A percentile compares a stretch with the other conserved stretches of the same genome.
Conservation (phyloP, 2,888 invertebrate genomes). For the Candidula unifasciata region DNA sequence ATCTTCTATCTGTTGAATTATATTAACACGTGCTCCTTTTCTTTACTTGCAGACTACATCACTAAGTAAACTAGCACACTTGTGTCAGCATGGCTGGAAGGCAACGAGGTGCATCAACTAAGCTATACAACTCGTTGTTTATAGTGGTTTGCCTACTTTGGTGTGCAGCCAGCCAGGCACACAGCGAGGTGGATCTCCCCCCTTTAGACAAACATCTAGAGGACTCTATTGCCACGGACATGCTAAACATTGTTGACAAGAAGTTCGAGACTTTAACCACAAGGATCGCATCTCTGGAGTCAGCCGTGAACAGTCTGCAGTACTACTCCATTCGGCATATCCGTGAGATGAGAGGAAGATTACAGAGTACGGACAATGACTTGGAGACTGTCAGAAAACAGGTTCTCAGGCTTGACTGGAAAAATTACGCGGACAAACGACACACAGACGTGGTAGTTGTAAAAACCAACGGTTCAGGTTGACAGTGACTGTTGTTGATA, state of each 20-base stretch:
- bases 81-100: slow-evolving; percentile 3
- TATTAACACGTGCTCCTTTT: neutral
- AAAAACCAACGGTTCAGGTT: too few relatives aligned
- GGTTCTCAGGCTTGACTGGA: slow-evolving; percentile 47
- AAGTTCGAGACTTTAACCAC: slow-evolving; percentile 70
- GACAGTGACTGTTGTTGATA: too few relatives aligned
- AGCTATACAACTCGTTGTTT: neutral
- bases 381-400: slow-evolving; percentile 56
- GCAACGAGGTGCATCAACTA: too few relatives aligned
- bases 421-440: neutral
- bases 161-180: neutral
- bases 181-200: neutral
- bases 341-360: slow-evolving; percentile 63
- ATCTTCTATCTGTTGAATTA: too few relatives aligned
- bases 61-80: slow-evolving; percentile 2
- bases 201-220: slow-evolving; percentile 55
- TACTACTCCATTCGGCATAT: slow-evolving; percentile 69
- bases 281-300: slow-evolving; percentile 64
- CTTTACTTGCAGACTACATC: neutral
- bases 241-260: slow-evolving; percentile 68
- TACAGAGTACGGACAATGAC: slow-evolving; percentile 61
- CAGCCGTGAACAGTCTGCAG: slow-evolving; percentile 66
- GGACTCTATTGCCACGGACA: slow-evolving; percentile 62
- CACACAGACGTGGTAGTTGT: neutral
- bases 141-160: neutral